phyloP scores from a whole-genome alignment of 1,140 invertebrate species.

The Cyphomyrmex costatus region DNA sequence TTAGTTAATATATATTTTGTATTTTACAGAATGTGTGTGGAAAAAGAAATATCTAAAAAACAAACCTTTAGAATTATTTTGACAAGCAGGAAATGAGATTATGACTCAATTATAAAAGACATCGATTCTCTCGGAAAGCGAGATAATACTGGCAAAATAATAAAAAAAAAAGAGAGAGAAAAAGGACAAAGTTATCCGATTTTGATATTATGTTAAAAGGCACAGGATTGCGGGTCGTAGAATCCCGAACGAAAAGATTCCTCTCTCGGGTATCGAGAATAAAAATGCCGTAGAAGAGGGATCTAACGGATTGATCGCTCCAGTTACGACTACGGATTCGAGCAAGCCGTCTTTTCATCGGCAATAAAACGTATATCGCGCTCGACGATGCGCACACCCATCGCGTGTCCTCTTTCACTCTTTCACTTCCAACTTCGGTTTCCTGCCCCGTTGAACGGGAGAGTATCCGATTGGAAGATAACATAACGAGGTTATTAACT shows the following conservation, averaged over 20 bases:
- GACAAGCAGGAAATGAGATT: constrained; percentile 29
- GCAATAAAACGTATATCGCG: constrained; percentile 63
- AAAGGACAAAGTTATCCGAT: constrained; percentile 32
- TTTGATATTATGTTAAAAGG: constrained; percentile 49
- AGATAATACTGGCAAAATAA: neutral
- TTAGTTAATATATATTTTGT: neutral
- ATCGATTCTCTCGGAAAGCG: neutral
- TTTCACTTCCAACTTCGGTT: constrained; percentile 44
- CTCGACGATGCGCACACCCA: constrained; percentile 21
- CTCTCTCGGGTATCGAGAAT: constrained; percentile 54
- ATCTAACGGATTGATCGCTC: constrained; percentile 65
- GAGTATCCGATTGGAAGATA: constrained; percentile 30
- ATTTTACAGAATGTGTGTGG: neutral
- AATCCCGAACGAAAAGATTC: constrained; percentile 9
- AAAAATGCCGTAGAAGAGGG: constrained; percentile 57
- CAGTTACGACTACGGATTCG: constrained; percentile 45
- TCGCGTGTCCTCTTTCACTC: constrained; percentile 44
- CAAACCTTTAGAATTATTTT: neutral
- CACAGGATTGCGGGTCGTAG: neutral
- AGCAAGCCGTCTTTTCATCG: constrained; percentile 63
- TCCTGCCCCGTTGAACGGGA: neutral
- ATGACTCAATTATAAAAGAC: constrained; percentile 2
- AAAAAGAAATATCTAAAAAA: neutral
- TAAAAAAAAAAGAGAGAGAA: neutral
- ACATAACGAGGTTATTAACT: constrained; percentile 47